Evolutionary conservation across 2,113 vertebrate genomes (phyloP), one percentile per base, ranked within the genome.

Genomic region (Bucco capensis): DNA sequence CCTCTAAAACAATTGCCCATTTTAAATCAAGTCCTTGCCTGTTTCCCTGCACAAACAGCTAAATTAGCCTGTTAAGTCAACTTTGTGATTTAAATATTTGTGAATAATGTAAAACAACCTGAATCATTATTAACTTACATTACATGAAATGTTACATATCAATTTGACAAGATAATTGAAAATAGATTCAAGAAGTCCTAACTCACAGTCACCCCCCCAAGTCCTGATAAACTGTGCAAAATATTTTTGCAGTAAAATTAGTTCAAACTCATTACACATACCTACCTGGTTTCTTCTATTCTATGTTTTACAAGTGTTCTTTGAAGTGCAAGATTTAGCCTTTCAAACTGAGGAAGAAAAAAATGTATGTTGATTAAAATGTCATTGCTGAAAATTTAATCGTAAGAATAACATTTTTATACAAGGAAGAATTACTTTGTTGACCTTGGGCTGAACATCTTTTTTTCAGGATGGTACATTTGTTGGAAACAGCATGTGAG

Each of bases 241-340:
- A 82, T 33, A 69, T 67, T 93, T 89, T 40, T 87, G 71, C 37
- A 62, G 56, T 67, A 33, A 44, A 37, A 35, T 71, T 78, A 83
- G 50, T 58, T 62, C 22, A 93, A 79, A 62, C 2, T 16, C 37
- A 47, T 76, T 72, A 54, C 8, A 31, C 10, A 33, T 75, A 90
- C 97, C 95, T 98, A 99, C 99, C 99, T 98, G 84, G 64, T 97
- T 86, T 97, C 94, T 92, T 98, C 97, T 89, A 97, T 96, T 90
- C 94, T 97, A 92, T 98, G 96, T 83, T 97, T 98, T 93, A 97
- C 96, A 96, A 98, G 95, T 84, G 98, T 97, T 97, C 98, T 98
- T 81, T 98, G 98, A 94, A 99, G 97, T 50, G 99, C 98, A 95
- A 98, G 95, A 67, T 98, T 98, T 90, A 99, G 97, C 86, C 98